A percentile compares a stretch with the other conserved stretches of the same genome.
Evolutionary conservation across 1,140 invertebrate species (phyloP).

Genomic region (Drosophila sproati): DNA sequence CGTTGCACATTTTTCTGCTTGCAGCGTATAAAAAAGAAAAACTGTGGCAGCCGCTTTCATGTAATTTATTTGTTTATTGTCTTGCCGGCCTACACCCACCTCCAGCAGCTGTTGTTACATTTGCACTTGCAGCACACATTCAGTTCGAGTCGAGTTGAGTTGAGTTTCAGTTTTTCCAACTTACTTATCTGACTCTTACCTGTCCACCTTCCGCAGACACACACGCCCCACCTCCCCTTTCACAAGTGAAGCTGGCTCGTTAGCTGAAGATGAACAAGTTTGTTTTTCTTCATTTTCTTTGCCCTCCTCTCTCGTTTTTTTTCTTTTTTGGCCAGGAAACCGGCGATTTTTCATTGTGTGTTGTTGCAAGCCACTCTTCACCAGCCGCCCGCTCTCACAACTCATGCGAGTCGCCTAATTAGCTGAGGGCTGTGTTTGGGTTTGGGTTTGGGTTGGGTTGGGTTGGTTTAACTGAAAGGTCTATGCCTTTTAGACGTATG

Average conservation of each 20-base stretch:
- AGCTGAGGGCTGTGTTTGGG: constrained; percentile 42
- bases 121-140: constrained; percentile 64
- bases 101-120: constrained; percentile 71
- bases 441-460: background rate
- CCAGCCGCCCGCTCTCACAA: constrained; percentile 43
- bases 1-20: constrained; percentile 44
- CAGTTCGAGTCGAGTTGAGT: background rate
- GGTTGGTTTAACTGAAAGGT: background rate
- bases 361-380: constrained; percentile 19
- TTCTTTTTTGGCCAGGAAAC: constrained; percentile 61
- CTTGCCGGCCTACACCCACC: constrained; percentile 54
- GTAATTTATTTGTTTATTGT: constrained; percentile 83
- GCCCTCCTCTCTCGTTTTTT: constrained; percentile 43
- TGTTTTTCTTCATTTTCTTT: constrained; percentile 42
- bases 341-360: constrained; percentile 73
- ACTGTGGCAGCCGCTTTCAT: constrained; percentile 78
- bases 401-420: constrained; percentile 71
- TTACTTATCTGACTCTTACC: constrained; percentile 25
- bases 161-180: constrained; percentile 13
- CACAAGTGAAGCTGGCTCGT: constrained; percentile 45
- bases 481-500: constrained; percentile 2
- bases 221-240: background rate
- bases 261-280: constrained; percentile 80
- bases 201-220: constrained; percentile 15
- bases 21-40: constrained; percentile 51